Percentiles rank a stretch among this genome's conserved stretches.
These are phyloP conservation scores for Atherinosoma microstoma DNA, from an alignment of 2,797 vertebrate species.

Conservation along the genomic window DNA sequence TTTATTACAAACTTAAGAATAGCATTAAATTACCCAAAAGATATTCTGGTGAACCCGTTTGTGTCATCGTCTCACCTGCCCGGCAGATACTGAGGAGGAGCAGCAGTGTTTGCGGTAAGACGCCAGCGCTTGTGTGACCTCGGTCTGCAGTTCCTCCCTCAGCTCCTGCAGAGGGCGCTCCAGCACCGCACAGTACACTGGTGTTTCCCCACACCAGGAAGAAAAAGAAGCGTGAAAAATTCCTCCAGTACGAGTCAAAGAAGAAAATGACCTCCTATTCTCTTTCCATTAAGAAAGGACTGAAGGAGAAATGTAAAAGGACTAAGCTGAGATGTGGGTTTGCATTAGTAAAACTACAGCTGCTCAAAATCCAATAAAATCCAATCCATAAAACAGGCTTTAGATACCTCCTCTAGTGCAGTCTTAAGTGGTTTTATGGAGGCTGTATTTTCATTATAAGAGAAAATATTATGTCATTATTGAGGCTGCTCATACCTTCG, in stretches of 20 bases:
- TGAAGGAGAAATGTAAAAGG: background rate
- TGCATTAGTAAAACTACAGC: background rate
- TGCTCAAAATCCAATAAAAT: background rate
- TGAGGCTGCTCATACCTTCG: too few relatives aligned
- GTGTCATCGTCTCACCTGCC: conserved; percentile 73
- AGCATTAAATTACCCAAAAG: background rate
- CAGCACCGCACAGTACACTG: conserved; percentile 80
- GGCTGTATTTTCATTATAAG: background rate
- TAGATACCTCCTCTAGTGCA: background rate
- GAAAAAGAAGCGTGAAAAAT: background rate
- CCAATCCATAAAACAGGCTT: background rate
- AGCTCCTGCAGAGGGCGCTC: conserved; percentile 82
- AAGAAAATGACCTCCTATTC: background rate
- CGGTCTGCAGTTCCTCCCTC: conserved; percentile 82
- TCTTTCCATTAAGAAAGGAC: background rate
- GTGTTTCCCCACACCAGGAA: background rate
- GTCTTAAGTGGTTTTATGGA: background rate
- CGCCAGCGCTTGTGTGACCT: conserved; percentile 77
- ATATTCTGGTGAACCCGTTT: background rate
- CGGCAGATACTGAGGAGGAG: conserved; percentile 76
- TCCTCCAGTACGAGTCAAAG: background rate
- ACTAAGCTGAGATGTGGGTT: background rate
- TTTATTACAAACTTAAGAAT: background rate
- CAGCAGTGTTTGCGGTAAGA: conserved; percentile 85
- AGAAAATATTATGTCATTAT: background rate